These are phyloP conservation scores for Gonioctena quinquepunctata DNA, from an alignment of 1,140 invertebrate genomes.

Conservation along the genomic window DNA sequence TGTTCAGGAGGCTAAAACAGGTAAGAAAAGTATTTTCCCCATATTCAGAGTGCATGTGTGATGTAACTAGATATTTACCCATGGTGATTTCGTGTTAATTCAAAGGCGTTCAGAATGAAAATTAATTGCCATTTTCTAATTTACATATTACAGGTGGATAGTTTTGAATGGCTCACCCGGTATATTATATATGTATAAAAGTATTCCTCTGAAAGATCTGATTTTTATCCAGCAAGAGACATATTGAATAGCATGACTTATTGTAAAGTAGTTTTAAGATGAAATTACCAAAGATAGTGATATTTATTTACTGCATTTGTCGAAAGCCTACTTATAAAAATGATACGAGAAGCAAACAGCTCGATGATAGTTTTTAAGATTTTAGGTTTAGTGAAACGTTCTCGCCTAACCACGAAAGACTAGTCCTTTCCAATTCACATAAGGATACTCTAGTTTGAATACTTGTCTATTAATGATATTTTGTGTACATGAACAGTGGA, in stretches of 20 bases:
- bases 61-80: too few relatives aligned
- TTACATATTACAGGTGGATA: too few relatives aligned
- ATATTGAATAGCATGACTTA: constrained; percentile 1
- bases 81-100: too few relatives aligned
- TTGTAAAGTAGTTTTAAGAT: constrained; percentile 17
- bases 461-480: constrained; percentile 22
- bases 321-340: constrained; percentile 14
- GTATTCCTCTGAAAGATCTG: constrained; percentile 14
- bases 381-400: constrained; percentile 1
- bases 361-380: neutral
- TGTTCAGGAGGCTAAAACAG: too few relatives aligned
- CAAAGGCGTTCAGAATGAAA: too few relatives aligned
- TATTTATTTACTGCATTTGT: constrained; percentile 22
- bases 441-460: constrained; percentile 16
- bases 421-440: constrained; percentile 2
- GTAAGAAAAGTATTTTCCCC: too few relatives aligned
- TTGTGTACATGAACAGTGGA: neutral
- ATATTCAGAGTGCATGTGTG: too few relatives aligned
- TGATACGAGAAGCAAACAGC: neutral
- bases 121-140: too few relatives aligned
- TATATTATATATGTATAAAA: neutral
- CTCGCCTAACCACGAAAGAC: neutral
- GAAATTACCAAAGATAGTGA: constrained; percentile 25
- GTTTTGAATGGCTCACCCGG: too few relatives aligned
- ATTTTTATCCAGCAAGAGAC: constrained; percentile 10